phyloP scores from a whole-genome alignment of 2,888 invertebrate species.

The Frankliniella intonsa region DNA sequence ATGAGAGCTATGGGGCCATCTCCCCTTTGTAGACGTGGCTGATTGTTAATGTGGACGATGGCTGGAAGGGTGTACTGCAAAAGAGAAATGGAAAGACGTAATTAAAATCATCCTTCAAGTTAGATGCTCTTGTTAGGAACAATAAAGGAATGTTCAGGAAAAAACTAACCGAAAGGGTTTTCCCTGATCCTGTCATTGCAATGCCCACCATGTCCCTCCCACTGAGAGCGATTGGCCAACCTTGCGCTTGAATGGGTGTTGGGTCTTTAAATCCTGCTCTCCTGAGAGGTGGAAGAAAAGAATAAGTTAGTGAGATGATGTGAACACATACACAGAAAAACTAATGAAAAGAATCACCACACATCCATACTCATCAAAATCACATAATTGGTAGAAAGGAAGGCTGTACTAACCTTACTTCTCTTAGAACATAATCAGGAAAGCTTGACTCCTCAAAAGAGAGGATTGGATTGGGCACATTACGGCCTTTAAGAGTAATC shows the following conservation, averaged over 20 bases:
- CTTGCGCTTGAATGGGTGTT: constrained; percentile 91
- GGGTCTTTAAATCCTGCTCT: constrained; percentile 82
- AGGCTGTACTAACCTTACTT: constrained; percentile 45
- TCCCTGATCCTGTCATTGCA: constrained; percentile 90
- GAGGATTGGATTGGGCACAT: constrained; percentile 81
- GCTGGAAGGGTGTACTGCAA: constrained; percentile 77
- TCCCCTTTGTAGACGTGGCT: constrained; percentile 74
- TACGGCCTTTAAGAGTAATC: constrained; percentile 80
- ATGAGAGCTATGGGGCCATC: constrained; percentile 93
- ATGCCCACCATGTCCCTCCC: constrained; percentile 94
- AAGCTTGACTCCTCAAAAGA: constrained; percentile 87
- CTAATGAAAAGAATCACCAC: not conserved
- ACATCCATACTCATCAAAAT: not conserved
- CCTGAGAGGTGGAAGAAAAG: constrained; percentile 45
- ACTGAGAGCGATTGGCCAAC: constrained; percentile 92
- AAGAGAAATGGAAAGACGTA: constrained; percentile 57
- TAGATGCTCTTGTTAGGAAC: not conserved
- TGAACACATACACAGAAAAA: not conserved
- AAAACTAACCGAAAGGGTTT: constrained; percentile 65
- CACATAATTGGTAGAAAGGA: not conserved
- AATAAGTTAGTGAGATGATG: not conserved
- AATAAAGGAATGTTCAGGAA: not conserved
- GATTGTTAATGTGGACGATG: constrained; percentile 93
- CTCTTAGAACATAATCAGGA: constrained; percentile 73
- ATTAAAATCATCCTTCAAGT: constrained; percentile 41